Evolutionary conservation across 2,113 vertebrate genomes (phyloP).

Genomic region (Australoheros scitulus): DNA sequence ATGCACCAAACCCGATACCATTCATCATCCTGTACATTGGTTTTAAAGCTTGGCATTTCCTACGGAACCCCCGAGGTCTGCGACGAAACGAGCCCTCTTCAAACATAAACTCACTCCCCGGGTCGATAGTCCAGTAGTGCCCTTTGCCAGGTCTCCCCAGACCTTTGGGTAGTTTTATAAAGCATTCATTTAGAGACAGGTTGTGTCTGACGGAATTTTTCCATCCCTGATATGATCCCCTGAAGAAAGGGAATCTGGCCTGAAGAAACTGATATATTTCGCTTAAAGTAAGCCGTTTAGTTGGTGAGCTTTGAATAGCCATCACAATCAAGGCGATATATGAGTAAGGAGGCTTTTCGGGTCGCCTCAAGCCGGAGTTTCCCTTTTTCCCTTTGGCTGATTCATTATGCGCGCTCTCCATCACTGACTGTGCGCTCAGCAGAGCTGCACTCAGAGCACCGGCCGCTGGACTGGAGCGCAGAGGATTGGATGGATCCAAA

Average conservation of each 20-base stretch:
- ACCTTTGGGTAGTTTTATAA: constrained; percentile 93
- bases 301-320: constrained; percentile 95
- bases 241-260: constrained; percentile 92
- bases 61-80: constrained; percentile 92
- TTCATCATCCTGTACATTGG: constrained; percentile 94
- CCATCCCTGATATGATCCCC: constrained; percentile 95
- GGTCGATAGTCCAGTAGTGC: constrained; percentile 98
- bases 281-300: constrained; percentile 91
- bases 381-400: constrained; percentile 85
- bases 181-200: constrained; percentile 90
- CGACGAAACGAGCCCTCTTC: constrained; percentile 97
- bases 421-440: constrained; percentile 82
- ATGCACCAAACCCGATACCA: constrained; percentile 89
- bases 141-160: constrained; percentile 93
- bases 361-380: constrained; percentile 89
- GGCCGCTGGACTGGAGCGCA: constrained; percentile 80
- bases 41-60: constrained; percentile 94
- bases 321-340: constrained; percentile 97
- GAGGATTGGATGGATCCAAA: constrained; percentile 78
- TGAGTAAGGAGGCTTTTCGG: constrained; percentile 94
- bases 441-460: constrained; percentile 77
- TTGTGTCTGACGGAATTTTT: constrained; percentile 96
- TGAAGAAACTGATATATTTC: constrained; percentile 99
- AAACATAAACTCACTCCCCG: constrained; percentile 97
- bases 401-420: constrained; percentile 74